A percentile compares a stretch with the other conserved stretches of the same genome.
Conservation (phyloP, 2,888 invertebrate species). For the Xestia ashworthii region DNA sequence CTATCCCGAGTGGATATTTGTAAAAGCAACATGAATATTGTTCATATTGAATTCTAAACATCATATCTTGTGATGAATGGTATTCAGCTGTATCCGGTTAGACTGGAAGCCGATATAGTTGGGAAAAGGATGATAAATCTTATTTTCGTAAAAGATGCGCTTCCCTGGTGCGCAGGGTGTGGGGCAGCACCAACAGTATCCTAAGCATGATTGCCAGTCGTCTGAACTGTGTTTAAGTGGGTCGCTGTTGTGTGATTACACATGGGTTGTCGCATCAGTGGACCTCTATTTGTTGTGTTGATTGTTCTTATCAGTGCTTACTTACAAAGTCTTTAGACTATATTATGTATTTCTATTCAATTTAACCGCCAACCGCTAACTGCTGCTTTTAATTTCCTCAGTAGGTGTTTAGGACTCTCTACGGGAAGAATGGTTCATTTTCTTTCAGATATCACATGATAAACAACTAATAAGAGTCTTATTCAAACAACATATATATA, state of each 20-base stretch:
- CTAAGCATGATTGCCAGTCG: too few relatives aligned
- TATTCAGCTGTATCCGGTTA: background rate
- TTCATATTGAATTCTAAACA: background rate
- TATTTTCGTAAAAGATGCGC: too few relatives aligned
- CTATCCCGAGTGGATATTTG: background rate
- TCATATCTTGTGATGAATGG: background rate
- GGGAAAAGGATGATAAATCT: background rate
- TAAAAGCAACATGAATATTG: constrained; percentile 19
- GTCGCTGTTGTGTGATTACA: too few relatives aligned
- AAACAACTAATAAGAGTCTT: background rate
- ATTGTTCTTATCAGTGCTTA: too few relatives aligned
- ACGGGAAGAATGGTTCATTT: background rate
- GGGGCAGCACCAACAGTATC: too few relatives aligned
- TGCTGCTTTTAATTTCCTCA: background rate
- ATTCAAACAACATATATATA: too few relatives aligned
- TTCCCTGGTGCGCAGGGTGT: too few relatives aligned
- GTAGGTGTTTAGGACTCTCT: background rate
- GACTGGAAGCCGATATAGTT: background rate
- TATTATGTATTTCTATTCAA: too few relatives aligned
- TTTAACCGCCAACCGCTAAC: background rate
- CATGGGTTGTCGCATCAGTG: too few relatives aligned
- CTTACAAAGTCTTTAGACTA: too few relatives aligned
- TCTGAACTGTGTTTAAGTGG: too few relatives aligned
- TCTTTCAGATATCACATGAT: background rate
- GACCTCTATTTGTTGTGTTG: too few relatives aligned